Evolutionary conservation across 1,140 invertebrate genomes (phyloP).

Genomic region (Venturia canescens): DNA sequence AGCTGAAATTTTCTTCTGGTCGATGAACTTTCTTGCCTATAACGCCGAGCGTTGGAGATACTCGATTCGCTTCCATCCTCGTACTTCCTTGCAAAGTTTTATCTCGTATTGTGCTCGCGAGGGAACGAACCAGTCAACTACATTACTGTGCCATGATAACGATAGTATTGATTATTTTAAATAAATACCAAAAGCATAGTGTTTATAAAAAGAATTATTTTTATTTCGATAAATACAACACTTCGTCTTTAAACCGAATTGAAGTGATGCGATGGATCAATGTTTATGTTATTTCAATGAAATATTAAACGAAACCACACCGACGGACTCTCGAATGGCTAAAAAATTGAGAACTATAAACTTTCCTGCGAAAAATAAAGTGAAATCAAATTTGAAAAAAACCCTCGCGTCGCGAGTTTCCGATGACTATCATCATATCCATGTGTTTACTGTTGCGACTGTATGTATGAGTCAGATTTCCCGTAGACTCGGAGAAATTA

Average conservation of each 20-base stretch:
- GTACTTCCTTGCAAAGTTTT: not conserved
- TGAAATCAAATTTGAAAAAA: not conserved
- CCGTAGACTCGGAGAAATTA: not conserved
- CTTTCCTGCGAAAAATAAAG: not conserved
- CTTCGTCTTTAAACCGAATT: no score
- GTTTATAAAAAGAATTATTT: not conserved
- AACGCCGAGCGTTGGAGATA: no score
- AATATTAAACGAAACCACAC: no score
- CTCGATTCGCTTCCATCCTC: no score
- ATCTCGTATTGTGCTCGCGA: not conserved
- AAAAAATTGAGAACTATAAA: not conserved
- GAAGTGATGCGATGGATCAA: no score
- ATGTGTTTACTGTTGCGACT: slow-evolving; percentile 12
- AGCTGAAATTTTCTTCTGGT: no score
- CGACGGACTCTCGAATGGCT: slow-evolving; percentile 10
- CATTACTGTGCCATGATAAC: slow-evolving; percentile 19
- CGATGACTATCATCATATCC: slow-evolving; percentile 38
- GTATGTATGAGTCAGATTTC: not conserved
- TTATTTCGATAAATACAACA: no score
- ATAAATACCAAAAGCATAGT: slow-evolving; percentile 6
- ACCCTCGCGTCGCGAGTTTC: not conserved
- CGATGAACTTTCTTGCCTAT: no score
- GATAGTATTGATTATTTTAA: not conserved
- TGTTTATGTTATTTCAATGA: no score
- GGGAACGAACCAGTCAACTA: not conserved